Conservation (phyloP, 2,797 vertebrate genomes). For the Pagetopsis macropterus region DNA sequence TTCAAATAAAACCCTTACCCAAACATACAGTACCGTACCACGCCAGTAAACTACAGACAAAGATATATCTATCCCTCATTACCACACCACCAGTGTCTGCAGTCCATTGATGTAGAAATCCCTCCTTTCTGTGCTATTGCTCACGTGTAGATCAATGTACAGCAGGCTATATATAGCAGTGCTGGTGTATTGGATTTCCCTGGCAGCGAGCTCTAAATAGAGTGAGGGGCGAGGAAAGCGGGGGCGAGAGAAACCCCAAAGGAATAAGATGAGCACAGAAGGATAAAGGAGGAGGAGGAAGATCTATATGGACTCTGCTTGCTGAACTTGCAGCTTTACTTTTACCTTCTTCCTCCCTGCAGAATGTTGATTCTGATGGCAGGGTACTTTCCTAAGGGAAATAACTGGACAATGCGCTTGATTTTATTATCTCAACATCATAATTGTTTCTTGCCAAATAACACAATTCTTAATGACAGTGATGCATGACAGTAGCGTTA, state of each 20-base stretch:
- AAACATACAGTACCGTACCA: neutral
- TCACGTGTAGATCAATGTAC: slow-evolving; percentile 67
- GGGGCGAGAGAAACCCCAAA: slow-evolving; percentile 55
- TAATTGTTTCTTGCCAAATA: neutral
- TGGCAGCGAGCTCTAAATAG: slow-evolving; percentile 80
- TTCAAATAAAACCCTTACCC: neutral
- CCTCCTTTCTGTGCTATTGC: slow-evolving; percentile 42
- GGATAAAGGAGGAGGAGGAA: slow-evolving; percentile 30
- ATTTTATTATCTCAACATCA: neutral
- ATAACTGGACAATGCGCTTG: neutral
- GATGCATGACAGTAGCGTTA: neutral
- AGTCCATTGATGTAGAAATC: slow-evolving; percentile 53
- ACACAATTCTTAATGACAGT: neutral
- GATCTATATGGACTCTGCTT: slow-evolving; percentile 24
- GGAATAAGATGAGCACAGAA: slow-evolving; percentile 52
- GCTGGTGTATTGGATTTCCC: slow-evolving; percentile 78
- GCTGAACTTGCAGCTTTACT: slow-evolving; percentile 15
- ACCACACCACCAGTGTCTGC: slow-evolving; percentile 15
- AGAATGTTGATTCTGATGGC: neutral
- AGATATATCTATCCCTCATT: slow-evolving; percentile 14
- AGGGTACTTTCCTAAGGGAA: neutral
- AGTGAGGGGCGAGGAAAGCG: slow-evolving; percentile 47
- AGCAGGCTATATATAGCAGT: slow-evolving; percentile 70
- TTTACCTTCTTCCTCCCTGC: neutral
- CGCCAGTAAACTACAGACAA: neutral